Conservation (phyloP, 2,888 invertebrate species). For the Dioctria linearis region DNA sequence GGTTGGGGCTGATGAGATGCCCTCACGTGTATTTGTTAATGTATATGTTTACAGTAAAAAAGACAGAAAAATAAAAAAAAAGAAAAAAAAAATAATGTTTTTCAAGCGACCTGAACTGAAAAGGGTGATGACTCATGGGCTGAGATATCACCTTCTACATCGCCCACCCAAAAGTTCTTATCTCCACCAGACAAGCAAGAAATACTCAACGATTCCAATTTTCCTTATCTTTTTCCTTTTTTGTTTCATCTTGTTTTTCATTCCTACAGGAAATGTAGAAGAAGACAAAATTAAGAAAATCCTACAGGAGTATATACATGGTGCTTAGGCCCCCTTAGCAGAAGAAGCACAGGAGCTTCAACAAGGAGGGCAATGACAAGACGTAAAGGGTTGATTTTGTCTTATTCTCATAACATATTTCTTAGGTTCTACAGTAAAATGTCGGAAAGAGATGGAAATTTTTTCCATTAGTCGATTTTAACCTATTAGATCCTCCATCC, state of each 20-base stretch:
- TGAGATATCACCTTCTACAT: conserved; percentile 3
- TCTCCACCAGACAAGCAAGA: not conserved
- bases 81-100: not conserved
- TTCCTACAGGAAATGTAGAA: conserved; percentile 35
- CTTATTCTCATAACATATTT: conserved; percentile 44
- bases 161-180: not conserved
- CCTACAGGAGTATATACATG: conserved; percentile 5
- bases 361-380: conserved; percentile 25
- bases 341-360: not conserved
- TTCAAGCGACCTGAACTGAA: conserved; percentile 11
- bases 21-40: conserved; percentile 47
- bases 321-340: not conserved
- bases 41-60: conserved; percentile 33
- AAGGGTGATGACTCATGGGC: conserved; percentile 23
- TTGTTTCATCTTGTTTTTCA: conserved; percentile 18
- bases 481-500: conserved; percentile 22
- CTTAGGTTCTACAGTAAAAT: not conserved
- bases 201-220: conserved; percentile 47
- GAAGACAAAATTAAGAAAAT: conserved; percentile 46
- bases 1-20: conserved; percentile 17
- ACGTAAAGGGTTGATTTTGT: conserved; percentile 44
- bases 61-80: not conserved
- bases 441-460: conserved; percentile 26
- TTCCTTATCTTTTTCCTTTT: conserved; percentile 32
- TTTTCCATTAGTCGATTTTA: conserved; percentile 38